phyloP scores from a whole-genome alignment of 2,888 invertebrate genomes.

The Lithophane semibrunnea region DNA sequence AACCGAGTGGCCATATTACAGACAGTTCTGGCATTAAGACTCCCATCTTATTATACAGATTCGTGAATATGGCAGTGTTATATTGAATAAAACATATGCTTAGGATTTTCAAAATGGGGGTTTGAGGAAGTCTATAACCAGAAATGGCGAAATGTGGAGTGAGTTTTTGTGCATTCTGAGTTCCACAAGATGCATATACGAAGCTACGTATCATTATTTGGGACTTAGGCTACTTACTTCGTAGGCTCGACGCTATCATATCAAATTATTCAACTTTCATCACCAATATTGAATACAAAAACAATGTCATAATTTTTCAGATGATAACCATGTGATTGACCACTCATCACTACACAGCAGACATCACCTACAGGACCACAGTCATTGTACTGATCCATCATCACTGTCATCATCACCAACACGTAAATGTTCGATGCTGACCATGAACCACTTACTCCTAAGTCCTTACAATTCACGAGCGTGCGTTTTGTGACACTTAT shows the following conservation, averaged over 20 bases:
- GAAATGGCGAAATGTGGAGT: neutral
- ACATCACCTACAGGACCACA: neutral
- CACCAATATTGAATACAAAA: constrained; percentile 7
- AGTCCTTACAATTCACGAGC: neutral
- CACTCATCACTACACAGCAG: neutral
- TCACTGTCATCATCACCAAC: constrained; percentile 2
- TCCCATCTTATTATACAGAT: neutral
- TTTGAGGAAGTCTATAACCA: no score
- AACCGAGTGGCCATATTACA: no score
- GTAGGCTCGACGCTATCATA: neutral
- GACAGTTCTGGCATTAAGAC: neutral
- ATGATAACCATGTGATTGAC: constrained; percentile 3
- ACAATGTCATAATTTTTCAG: constrained; percentile 22
- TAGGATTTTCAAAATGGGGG: neutral
- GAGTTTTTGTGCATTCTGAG: neutral
- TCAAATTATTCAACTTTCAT: neutral
- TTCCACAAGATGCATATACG: neutral
- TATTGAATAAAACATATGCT: neutral
- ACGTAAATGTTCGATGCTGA: constrained; percentile 28
- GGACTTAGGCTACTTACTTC: no score
- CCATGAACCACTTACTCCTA: neutral
- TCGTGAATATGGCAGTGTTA: neutral
- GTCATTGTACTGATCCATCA: constrained; percentile 14
- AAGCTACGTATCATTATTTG: neutral
- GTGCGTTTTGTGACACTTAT: no score